Conservation (phyloP, 2,113 vertebrate genomes). For the Epinephelus lanceolatus region DNA sequence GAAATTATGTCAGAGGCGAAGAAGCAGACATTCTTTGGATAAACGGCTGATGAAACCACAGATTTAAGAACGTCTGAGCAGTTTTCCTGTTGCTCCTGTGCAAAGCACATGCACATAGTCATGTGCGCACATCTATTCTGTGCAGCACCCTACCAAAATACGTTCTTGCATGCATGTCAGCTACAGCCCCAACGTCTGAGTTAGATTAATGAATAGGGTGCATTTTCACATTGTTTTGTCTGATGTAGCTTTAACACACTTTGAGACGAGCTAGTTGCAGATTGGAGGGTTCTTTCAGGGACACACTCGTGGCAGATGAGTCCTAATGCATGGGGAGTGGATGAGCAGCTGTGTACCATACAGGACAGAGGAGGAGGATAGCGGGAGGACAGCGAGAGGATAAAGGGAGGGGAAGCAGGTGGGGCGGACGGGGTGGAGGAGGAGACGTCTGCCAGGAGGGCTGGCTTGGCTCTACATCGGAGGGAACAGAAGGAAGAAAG, state of each 20-base stretch:
- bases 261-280: conserved; percentile 40
- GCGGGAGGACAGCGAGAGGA: conserved; percentile 53
- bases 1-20: too few relatives aligned
- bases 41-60: too few relatives aligned
- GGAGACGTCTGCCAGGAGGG: conserved; percentile 69
- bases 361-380: conserved; percentile 65
- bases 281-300: conserved; percentile 53
- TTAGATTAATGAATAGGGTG: conserved; percentile 37
- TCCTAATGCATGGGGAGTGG: conserved; percentile 49
- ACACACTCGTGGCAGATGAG: conserved; percentile 48
- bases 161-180: neutral
- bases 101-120: too few relatives aligned
- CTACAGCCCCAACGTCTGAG: conserved; percentile 18
- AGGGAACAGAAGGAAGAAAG: conserved; percentile 71
- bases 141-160: too few relatives aligned
- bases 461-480: conserved; percentile 70
- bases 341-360: conserved; percentile 74
- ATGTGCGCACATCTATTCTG: too few relatives aligned
- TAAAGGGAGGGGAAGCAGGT: conserved; percentile 72
- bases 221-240: conserved; percentile 30
- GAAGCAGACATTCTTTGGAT: too few relatives aligned
- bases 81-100: too few relatives aligned
- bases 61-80: too few relatives aligned
- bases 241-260: conserved; percentile 40
- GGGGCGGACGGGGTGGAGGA: conserved; percentile 68